Conservation (phyloP, 2,113 vertebrate species). For the Chauna torquata region DNA sequence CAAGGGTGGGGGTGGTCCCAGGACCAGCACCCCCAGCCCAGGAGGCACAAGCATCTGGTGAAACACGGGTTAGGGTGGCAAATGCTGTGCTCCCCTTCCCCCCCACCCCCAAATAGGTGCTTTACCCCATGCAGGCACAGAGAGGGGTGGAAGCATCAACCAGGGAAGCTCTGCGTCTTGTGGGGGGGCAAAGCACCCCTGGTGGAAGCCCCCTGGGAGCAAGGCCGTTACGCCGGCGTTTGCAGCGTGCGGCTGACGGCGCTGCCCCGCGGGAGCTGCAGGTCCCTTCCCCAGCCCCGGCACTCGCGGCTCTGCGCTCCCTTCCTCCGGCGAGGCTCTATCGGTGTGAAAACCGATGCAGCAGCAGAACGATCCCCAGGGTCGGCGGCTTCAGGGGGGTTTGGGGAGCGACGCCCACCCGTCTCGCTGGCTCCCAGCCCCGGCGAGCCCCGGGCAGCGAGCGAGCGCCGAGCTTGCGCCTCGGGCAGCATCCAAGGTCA, state of each 20-base stretch:
- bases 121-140: not conserved
- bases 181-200: not conserved
- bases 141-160: not conserved
- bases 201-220: not conserved
- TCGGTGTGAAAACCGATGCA: not conserved
- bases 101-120: not conserved
- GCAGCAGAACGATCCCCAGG: not conserved
- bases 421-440: not conserved
- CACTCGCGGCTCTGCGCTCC: not conserved
- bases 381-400: not conserved
- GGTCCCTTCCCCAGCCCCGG: not conserved
- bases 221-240: fast-evolving
- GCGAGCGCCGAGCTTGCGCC: too few relatives aligned
- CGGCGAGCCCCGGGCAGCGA: too few relatives aligned
- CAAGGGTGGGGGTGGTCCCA: not conserved
- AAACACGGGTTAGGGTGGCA: not conserved
- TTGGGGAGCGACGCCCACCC: not conserved
- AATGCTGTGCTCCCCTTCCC: not conserved
- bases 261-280: not conserved
- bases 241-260: fast-evolving
- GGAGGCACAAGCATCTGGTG: not conserved
- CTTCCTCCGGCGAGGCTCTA: not conserved
- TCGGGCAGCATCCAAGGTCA: not conserved
- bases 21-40: fast-evolving
- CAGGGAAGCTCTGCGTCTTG: not conserved